A percentile compares a stretch with the other conserved stretches of the same genome.
Evolutionary conservation across 2,888 invertebrate species (phyloP).

Genomic region (Caenorhabditis japonica): DNA sequence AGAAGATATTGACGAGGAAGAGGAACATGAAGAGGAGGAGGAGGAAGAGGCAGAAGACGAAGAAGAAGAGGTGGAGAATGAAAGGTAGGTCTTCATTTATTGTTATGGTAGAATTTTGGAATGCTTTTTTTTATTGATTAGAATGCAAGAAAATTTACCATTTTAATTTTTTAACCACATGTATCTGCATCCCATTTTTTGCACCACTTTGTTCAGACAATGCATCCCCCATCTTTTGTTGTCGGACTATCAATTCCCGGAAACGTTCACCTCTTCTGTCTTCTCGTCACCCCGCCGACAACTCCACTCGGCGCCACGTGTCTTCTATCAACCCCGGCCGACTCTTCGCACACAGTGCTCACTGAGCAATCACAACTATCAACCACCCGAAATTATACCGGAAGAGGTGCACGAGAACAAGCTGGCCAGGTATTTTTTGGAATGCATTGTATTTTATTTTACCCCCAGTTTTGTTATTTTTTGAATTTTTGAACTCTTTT

Average conservation of each 20-base stretch:
- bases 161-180: slow-evolving; percentile 13
- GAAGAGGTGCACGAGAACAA: slow-evolving; percentile 38
- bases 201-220: slow-evolving; percentile 37
- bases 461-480: no score
- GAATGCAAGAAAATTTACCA: no score
- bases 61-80: slow-evolving; percentile 14
- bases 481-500: slow-evolving; percentile 1
- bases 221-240: slow-evolving; percentile 44
- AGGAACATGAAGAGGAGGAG: slow-evolving; percentile 30
- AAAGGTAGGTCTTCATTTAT: slow-evolving; percentile 14
- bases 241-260: slow-evolving; percentile 17
- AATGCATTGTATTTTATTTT: background rate
- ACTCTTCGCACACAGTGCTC: slow-evolving; percentile 16
- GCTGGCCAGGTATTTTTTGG: slow-evolving; percentile 20
- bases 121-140: background rate
- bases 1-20: slow-evolving; percentile 30
- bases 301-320: slow-evolving; percentile 39
- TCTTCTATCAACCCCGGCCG: slow-evolving; percentile 33
- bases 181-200: slow-evolving; percentile 8
- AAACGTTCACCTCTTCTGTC: slow-evolving; percentile 25
- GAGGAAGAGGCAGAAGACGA: slow-evolving; percentile 36
- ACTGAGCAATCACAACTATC: slow-evolving; percentile 21
- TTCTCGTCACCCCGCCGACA: slow-evolving; percentile 7
- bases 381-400: slow-evolving; percentile 38
- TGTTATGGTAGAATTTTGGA: background rate